Conservation (phyloP, 23 tunicate genomes). For the Styela plicata region DNA sequence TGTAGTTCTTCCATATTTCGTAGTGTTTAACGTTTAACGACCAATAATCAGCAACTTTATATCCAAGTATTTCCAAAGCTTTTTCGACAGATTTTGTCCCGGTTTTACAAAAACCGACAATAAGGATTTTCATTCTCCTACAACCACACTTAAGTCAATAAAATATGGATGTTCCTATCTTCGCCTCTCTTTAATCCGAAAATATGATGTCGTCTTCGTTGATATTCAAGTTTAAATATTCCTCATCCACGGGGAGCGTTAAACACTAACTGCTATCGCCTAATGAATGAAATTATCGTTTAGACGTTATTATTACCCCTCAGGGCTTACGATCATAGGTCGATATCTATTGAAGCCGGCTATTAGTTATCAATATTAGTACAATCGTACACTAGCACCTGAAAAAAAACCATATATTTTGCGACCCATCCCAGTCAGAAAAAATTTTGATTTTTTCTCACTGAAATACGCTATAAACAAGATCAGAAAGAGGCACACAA, state of each 20-base stretch:
- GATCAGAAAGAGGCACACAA: too few relatives aligned
- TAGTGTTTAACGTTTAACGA: not conserved
- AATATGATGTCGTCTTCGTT: too few relatives aligned
- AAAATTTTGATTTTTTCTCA: too few relatives aligned
- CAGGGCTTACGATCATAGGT: not conserved
- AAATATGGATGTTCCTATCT: too few relatives aligned
- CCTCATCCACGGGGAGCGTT: not conserved
- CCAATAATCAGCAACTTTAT: constrained; percentile 24
- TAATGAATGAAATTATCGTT: not conserved
- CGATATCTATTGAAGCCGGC: not conserved
- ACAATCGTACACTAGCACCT: too few relatives aligned
- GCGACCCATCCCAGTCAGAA: too few relatives aligned
- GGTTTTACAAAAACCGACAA: constrained; percentile 22
- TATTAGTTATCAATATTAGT: too few relatives aligned
- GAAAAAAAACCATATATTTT: too few relatives aligned
- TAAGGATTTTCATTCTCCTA: constrained; percentile 18
- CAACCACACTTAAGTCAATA: too few relatives aligned
- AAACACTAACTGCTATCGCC: not conserved
- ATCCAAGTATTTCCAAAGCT: constrained; percentile 22
- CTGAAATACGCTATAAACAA: too few relatives aligned
- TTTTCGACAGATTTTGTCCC: constrained; percentile 28
- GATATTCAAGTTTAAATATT: too few relatives aligned
- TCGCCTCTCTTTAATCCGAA: too few relatives aligned
- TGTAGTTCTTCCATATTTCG: constrained; percentile 14
- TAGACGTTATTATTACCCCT: not conserved